These are phyloP conservation scores for Siniperca obscura DNA, from an alignment of 2,797 vertebrate species.

Conservation along the genomic window DNA sequence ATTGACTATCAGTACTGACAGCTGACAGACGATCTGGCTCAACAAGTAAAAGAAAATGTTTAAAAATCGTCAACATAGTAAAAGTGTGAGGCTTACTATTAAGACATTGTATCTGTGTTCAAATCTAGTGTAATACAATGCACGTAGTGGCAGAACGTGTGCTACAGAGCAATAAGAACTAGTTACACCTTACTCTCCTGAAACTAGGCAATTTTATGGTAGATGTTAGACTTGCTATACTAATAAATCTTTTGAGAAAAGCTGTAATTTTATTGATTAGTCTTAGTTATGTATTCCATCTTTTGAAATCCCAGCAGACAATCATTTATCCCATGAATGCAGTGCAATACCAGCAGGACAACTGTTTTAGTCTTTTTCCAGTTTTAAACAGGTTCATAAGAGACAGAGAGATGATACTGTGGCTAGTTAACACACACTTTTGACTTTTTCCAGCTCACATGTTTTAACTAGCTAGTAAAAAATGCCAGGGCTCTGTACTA, in stretches of 20 bases:
- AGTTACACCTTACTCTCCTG: not conserved
- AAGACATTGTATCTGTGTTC: not conserved
- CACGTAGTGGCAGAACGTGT: not conserved
- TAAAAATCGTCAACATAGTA: no score
- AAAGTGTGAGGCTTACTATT: not conserved
- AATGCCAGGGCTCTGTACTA: not conserved
- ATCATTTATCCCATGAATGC: not conserved
- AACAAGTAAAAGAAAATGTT: no score
- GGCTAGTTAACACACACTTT: conserved; percentile 11
- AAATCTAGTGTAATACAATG: not conserved
- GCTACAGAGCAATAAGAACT: not conserved
- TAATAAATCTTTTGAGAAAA: not conserved
- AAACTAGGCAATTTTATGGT: not conserved
- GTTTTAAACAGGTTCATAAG: conserved; percentile 8
- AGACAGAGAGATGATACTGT: not conserved
- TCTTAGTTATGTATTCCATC: not conserved
- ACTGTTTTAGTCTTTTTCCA: not conserved
- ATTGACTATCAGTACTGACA: no score
- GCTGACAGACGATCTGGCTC: no score
- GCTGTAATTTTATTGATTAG: not conserved
- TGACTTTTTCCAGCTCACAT: not conserved
- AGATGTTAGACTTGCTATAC: not conserved
- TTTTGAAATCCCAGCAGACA: not conserved
- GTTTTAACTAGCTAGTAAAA: conserved; percentile 1
- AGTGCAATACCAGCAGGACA: not conserved